phyloP scores from a whole-genome alignment of 2,113 vertebrate species.

The Suncus etruscus region DNA sequence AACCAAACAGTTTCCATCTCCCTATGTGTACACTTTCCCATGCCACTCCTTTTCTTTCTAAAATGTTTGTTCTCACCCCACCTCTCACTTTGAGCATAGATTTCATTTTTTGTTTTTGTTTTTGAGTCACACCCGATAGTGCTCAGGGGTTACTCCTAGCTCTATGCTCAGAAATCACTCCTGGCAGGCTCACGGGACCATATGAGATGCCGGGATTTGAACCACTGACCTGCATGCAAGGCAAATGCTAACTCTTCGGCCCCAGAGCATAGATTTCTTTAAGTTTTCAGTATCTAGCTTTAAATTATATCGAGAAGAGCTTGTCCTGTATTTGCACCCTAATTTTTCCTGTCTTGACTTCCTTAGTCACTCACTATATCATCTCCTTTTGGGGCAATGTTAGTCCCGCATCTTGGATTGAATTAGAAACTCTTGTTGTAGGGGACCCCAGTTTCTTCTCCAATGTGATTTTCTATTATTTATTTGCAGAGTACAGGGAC shows the following conservation, averaged over 20 bases:
- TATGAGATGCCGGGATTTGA: too few species aligned
- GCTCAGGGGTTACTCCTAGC: too few species aligned
- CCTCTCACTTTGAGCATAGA: neutral
- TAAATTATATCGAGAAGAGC: neutral
- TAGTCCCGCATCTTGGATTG: conserved; percentile 27
- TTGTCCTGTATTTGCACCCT: neutral
- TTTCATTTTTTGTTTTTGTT: too few species aligned
- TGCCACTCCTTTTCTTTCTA: neutral
- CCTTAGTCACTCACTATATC: neutral
- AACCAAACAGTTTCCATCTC: neutral
- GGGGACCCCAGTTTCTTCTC: neutral
- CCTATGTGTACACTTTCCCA: too few species aligned
- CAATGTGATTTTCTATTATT: neutral
- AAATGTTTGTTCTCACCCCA: neutral
- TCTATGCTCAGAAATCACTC: too few species aligned
- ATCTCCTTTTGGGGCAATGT: conserved; percentile 9
- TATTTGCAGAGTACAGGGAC: neutral
- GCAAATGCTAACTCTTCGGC: too few species aligned
- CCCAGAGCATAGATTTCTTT: neutral
- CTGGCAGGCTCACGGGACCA: too few species aligned
- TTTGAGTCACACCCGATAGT: too few species aligned
- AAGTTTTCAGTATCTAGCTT: conserved; percentile 15
- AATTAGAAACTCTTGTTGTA: conserved; percentile 18
- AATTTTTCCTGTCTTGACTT: neutral
- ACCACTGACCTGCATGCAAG: too few species aligned